Evolutionary conservation across 2,113 vertebrate genomes (phyloP).

Genomic region (human): DNA sequence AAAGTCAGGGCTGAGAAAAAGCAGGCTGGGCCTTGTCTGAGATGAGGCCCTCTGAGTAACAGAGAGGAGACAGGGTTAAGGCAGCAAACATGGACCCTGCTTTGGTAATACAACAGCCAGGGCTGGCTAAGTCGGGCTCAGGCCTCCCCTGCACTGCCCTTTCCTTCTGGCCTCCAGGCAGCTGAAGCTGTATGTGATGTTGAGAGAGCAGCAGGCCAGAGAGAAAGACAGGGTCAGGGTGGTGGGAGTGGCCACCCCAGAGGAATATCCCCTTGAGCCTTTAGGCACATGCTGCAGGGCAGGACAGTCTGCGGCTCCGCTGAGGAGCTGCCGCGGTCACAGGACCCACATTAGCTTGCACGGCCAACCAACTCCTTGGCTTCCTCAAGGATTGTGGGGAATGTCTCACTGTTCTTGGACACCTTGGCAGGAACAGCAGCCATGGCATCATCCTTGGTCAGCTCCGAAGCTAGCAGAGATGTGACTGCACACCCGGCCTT

Average conservation of each 20-base stretch:
- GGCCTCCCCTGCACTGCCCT: neutral
- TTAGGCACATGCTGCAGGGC: conserved; percentile 55
- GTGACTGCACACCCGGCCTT: conserved; percentile 91
- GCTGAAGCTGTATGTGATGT: conserved; percentile 59
- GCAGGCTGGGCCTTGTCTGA: conserved; percentile 42
- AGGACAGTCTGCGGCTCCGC: conserved; percentile 23
- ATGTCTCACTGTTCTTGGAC: conserved; percentile 53
- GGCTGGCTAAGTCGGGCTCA: conserved; percentile 13
- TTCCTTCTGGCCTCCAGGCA: conserved; percentile 59
- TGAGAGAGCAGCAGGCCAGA: conserved; percentile 27
- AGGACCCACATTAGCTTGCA: conserved; percentile 47
- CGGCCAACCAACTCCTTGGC: conserved; percentile 60
- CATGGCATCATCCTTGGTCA: conserved; percentile 87
- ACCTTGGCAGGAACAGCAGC: conserved; percentile 58
- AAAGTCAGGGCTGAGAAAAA: conserved; percentile 32
- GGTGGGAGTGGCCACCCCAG: conserved; percentile 7
- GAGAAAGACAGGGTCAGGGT: neutral
- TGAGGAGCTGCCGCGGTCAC: neutral
- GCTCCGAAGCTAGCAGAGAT: conserved; percentile 90
- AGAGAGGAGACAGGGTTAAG: conserved; percentile 75
- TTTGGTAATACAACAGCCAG: conserved; percentile 72
- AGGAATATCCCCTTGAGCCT: neutral
- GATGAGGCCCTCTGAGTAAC: conserved; percentile 48
- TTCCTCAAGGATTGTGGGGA: conserved; percentile 57
- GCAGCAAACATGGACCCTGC: conserved; percentile 75